Evolutionary conservation across 1,140 invertebrate species (phyloP), one percentile per base, ranked within the genome.

Genomic region (Choristoneura fumiferana): DNA sequence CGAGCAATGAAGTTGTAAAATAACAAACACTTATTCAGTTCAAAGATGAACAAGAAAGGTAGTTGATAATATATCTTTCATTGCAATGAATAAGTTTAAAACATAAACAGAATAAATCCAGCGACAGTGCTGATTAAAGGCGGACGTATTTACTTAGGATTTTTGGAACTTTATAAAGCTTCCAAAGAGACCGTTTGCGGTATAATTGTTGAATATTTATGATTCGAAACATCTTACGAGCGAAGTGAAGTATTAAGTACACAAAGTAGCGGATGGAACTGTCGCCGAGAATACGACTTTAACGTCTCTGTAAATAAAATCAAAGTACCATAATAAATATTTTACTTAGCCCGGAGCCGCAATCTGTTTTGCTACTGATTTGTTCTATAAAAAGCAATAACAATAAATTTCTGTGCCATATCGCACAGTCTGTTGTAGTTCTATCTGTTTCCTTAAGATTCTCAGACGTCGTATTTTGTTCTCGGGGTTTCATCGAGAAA

Each of bases 401-500:
- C 43, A 49, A 49, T 49, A 49, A 49, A 49, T 33, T 9, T 18
- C 43, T 29, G 22, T n/a, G 18, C 22, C 22, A 49, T 49, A 49
- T 49, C 43, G 18, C 43, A 49, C 43, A n/a, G 43, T 49, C 43
- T 49, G 43, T 13, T 49, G 9, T 49, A 22, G 22, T 29, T 29
- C 43, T 12, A 49, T 49, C 43, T 49, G 17, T 49, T 45, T 45
- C 43, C 9, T n/a, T 49, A 12, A 49, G 43, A 22, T 49, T 17
- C 43, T 12, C 18, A n/a, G 17, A n/a, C 18, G 43, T 56, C 64
- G 54, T 69, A 67, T 67, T 65, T 67, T 60, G 60, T 61, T 57
- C 38, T 33, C 36, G 59, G 65, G 59, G 62, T 71, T 73, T 69
- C 70, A 73, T 73, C 64, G 70, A 69, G 65, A 69, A 69, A n/a